Evolutionary conservation across 2,888 invertebrate genomes (phyloP).

Genomic region (Platycheirus rosarum): DNA sequence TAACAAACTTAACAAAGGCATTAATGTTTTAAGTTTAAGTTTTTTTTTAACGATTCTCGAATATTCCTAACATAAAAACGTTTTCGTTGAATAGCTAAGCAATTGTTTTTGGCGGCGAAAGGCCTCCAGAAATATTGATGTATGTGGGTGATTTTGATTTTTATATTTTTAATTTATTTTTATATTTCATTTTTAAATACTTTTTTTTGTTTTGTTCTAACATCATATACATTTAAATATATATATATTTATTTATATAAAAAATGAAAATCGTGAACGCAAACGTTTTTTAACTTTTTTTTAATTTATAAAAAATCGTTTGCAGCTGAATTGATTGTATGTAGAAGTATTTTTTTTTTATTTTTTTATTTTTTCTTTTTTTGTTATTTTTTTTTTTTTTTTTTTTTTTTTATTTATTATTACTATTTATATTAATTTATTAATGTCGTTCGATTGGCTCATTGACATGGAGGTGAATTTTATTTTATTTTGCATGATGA

Average conservation of each 20-base stretch:
- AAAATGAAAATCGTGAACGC: constrained; percentile 73
- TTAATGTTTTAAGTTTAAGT: too few species aligned
- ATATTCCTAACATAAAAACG: constrained; percentile 21
- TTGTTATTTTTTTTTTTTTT: constrained; percentile 38
- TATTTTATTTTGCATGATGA: constrained; percentile 40
- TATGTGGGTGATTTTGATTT: constrained; percentile 57
- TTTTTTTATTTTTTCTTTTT: constrained; percentile 63
- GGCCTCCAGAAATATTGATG: constrained; percentile 55
- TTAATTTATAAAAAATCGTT: constrained; percentile 56
- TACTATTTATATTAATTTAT: constrained; percentile 71
- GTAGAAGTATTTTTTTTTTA: constrained; percentile 59
- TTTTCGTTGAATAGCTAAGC: constrained; percentile 32
- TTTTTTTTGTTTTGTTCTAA: constrained; percentile 67
- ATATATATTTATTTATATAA: constrained; percentile 67
- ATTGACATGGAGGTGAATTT: constrained; percentile 67
- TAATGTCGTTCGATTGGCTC: constrained; percentile 73
- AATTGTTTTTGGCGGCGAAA: constrained; percentile 18
- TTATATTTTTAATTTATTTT: constrained; percentile 74
- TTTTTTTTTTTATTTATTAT: constrained; percentile 65
- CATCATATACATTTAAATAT: constrained; percentile 71
- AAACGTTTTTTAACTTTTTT: constrained; percentile 56
- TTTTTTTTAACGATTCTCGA: constrained; percentile 5
- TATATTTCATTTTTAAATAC: constrained; percentile 72
- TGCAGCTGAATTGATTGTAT: constrained; percentile 73
- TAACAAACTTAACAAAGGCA: constrained; percentile 15